These are phyloP conservation scores for Anneissia japonica DNA, from an alignment of 35 echinoderm and acorn worm genomes.

Conservation along the genomic window DNA sequence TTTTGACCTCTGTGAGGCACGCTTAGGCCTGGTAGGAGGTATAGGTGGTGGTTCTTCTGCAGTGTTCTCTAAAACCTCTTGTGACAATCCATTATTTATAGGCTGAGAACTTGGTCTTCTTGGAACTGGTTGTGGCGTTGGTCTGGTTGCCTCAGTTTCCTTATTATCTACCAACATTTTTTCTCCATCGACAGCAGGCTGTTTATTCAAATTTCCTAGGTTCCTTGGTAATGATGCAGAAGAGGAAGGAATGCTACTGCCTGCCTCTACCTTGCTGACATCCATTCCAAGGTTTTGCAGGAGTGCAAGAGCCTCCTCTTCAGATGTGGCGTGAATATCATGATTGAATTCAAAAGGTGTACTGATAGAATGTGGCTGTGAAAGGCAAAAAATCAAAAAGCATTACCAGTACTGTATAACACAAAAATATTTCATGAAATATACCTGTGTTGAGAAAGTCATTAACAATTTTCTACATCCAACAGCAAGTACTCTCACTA, in stretches of 20 bases:
- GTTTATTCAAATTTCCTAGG: neutral
- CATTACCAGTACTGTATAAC: too few relatives aligned
- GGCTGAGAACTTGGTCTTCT: neutral
- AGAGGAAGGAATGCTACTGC: neutral
- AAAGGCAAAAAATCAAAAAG: neutral
- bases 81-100: too few relatives aligned
- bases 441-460: too few relatives aligned
- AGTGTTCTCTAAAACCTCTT: neutral
- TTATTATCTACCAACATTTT: neutral
- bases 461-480: too few relatives aligned
- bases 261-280: neutral
- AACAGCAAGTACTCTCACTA: too few relatives aligned
- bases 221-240: neutral
- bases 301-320: slow-evolving; percentile 43
- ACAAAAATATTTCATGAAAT: too few relatives aligned
- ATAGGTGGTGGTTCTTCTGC: neutral
- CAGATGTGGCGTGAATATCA: slow-evolving; percentile 37
- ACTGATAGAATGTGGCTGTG: slow-evolving; percentile 51
- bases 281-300: slow-evolving; percentile 51
- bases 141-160: neutral
- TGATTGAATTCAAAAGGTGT: slow-evolving; percentile 68
- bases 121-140: neutral
- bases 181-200: neutral
- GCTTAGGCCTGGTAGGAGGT: slow-evolving; percentile 2
- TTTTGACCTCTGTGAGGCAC: neutral